These are phyloP conservation scores for Samia ricini DNA, from an alignment of 1,140 invertebrate species.

Conservation along the genomic window DNA sequence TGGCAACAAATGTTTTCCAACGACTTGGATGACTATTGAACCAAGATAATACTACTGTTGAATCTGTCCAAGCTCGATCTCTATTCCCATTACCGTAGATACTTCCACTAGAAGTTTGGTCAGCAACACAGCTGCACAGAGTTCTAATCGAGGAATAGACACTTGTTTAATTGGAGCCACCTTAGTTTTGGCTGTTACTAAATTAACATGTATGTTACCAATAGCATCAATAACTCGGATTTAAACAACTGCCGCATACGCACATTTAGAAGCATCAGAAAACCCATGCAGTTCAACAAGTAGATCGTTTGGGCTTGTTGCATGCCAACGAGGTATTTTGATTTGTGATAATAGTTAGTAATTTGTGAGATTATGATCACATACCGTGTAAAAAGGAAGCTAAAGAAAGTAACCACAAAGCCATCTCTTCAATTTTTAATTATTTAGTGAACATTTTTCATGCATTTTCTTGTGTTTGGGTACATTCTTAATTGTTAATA, in stretches of 20 bases:
- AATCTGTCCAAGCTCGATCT: not conserved
- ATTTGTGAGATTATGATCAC: too few species aligned
- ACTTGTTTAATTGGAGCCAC: not conserved
- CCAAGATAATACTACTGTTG: not conserved
- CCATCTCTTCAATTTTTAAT: too few species aligned
- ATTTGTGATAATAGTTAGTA: not conserved
- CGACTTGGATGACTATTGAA: not conserved
- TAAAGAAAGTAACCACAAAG: too few species aligned
- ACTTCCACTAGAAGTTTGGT: not conserved
- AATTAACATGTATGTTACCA: not conserved
- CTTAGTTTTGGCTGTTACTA: not conserved
- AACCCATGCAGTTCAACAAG: slow-evolving; percentile 1
- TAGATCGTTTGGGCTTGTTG: not conserved
- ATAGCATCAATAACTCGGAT: not conserved
- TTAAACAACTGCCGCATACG: slow-evolving; percentile 7
- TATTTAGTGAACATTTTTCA: too few species aligned
- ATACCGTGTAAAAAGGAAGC: too few species aligned
- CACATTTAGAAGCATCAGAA: slow-evolving; percentile 5
- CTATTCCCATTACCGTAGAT: not conserved
- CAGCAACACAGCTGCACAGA: not conserved
- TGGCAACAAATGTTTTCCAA: not conserved
- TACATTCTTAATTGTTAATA: too few species aligned
- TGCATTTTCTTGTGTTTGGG: too few species aligned
- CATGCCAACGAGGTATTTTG: slow-evolving; percentile 1
- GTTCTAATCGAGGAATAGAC: not conserved